Evolutionary conservation across 2,113 vertebrate genomes (phyloP), one percentile per base, ranked within the genome.

Genomic region (Pelobates fuscus): DNA sequence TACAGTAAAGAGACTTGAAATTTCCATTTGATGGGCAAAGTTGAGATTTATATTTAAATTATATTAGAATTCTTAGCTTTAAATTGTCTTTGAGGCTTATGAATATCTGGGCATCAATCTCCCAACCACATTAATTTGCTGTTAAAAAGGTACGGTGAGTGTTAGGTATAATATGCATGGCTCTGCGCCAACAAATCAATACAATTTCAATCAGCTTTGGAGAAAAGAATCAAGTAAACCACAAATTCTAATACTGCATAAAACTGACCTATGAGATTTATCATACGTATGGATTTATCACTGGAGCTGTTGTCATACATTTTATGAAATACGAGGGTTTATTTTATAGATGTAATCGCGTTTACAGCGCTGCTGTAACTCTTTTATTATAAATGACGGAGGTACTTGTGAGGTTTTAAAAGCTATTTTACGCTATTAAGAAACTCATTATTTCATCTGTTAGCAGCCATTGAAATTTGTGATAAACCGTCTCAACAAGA

Each of bases 131-230:
- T 63, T 72, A 72, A 72, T 64, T 72, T 64, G 44, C 43, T 63
- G 70, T 72, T 63, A 72, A 63, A 71, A 63, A 72, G 44, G 62
- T 24, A 64, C 7, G 43, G 43, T 37, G 60, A 63, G 59, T 58
- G 44, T 54, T 25, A 41, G 8, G 26, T 72, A 32, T 54, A 46
- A 61, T 71, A 62, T 62, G 43, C 44, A 30, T 54, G 70, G 70
- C 26, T 11, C 15, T 2, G 21, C 29, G 59, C 70, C 70, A 72
- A 54, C 70, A 63, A 64, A 72, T 72, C 70, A 72, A 72, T 72
- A 63, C 23, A 72, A 72, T 72, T 72, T 72, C 70, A 62, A 72
- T 72, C 70, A 63, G 70, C 59, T 63, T 62, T 63, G 44, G 43
- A 63, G 59, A 63, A 72, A 63, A 63, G 60, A 72, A 64, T 72